These are phyloP conservation scores for Bergia puertoricense DNA, from an alignment of 92 coral and sea anemone species.

Conservation along the genomic window DNA sequence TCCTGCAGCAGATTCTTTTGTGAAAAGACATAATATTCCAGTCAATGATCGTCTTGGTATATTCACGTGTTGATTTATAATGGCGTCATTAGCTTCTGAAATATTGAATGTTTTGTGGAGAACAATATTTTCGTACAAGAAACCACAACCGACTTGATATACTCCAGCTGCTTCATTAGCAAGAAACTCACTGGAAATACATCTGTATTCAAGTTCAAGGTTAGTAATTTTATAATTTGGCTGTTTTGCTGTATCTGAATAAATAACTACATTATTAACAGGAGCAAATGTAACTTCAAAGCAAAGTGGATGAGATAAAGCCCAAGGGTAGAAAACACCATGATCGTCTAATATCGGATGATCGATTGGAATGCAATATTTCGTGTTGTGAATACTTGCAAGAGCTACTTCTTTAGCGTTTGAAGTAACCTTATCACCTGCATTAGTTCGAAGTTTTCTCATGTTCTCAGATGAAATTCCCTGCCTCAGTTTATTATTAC, in stretches of 20 bases:
- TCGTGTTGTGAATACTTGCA: slow-evolving; percentile 5
- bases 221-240: slow-evolving; percentile 31
- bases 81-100: neutral
- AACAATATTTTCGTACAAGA: slow-evolving; percentile 33
- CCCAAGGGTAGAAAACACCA: slow-evolving; percentile 47
- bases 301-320: slow-evolving; percentile 19
- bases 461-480: slow-evolving; percentile 12
- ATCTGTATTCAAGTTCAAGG: slow-evolving; percentile 48
- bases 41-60: neutral
- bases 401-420: slow-evolving; percentile 32
- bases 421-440: neutral
- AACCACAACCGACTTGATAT: slow-evolving; percentile 19
- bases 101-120: slow-evolving; percentile 44
- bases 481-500: slow-evolving; percentile 7
- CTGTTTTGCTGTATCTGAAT: slow-evolving; percentile 13
- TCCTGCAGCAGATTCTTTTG: neutral
- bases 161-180: slow-evolving; percentile 9
- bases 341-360: slow-evolving; percentile 44
- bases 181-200: slow-evolving; percentile 16
- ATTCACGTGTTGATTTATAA: neutral
- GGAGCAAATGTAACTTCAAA: slow-evolving; percentile 43
- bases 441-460: slow-evolving; percentile 5
- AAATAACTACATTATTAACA: neutral
- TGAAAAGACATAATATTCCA: neutral
- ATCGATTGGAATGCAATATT: slow-evolving; percentile 39